Evolutionary conservation across 2,888 invertebrate genomes (phyloP).

Genomic region (Polyploca ridens): DNA sequence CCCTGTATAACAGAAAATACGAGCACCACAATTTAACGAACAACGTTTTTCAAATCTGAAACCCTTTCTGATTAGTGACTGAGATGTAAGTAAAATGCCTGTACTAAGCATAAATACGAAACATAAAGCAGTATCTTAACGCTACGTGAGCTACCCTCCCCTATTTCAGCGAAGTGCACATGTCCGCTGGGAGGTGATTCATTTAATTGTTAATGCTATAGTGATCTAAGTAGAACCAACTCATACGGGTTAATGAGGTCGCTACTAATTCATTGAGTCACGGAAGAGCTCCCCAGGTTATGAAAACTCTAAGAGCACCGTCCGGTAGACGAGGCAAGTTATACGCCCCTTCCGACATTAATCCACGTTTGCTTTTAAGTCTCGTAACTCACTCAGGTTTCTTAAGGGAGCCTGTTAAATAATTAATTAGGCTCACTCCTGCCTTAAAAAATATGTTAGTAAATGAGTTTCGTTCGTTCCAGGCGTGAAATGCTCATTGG

Average conservation of each 20-base stretch:
- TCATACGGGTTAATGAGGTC: slow-evolving; percentile 79
- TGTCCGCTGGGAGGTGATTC: slow-evolving; percentile 53
- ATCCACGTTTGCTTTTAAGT: slow-evolving; percentile 50
- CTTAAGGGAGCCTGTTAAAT: slow-evolving; percentile 30
- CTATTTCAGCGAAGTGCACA: slow-evolving; percentile 18
- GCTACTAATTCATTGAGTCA: slow-evolving; percentile 74
- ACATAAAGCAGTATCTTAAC: slow-evolving; percentile 43
- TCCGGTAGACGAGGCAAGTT: slow-evolving; percentile 48
- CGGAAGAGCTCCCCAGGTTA: slow-evolving; percentile 58
- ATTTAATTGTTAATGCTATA: slow-evolving; percentile 75
- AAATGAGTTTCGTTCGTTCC: slow-evolving; percentile 3
- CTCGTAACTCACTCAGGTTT: slow-evolving; percentile 43
- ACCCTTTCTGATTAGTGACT: not conserved
- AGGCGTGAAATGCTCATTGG: not conserved
- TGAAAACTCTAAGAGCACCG: slow-evolving; percentile 46
- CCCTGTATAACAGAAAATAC: too few species aligned
- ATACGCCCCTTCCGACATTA: slow-evolving; percentile 48
- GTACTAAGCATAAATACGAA: slow-evolving; percentile 6
- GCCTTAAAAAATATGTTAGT: slow-evolving; percentile 16
- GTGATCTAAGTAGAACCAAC: slow-evolving; percentile 64
- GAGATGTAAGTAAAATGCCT: not conserved
- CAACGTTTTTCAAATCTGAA: not conserved
- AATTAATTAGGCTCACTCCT: slow-evolving; percentile 20
- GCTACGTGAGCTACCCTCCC: slow-evolving; percentile 33
- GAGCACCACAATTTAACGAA: too few species aligned